These are phyloP conservation scores for Cantharis flavilabris DNA, from an alignment of 2,888 invertebrate species.

Conservation along the genomic window DNA sequence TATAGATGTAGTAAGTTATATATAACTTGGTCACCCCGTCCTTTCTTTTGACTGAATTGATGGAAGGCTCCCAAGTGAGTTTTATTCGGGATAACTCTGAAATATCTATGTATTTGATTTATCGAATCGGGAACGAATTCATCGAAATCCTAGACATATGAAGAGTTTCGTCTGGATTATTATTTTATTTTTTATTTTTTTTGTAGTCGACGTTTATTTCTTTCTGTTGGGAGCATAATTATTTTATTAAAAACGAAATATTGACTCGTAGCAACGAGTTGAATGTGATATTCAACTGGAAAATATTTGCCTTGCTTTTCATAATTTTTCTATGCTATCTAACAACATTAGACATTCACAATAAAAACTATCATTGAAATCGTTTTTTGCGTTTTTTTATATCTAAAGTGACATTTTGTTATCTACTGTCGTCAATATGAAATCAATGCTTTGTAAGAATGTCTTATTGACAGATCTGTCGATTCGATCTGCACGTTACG, in stretches of 20 bases:
- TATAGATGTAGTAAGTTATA: background rate
- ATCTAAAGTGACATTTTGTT: constrained; percentile 1
- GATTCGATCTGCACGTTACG: background rate
- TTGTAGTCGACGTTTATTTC: background rate
- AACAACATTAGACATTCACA: background rate
- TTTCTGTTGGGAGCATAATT: background rate
- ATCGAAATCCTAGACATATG: background rate
- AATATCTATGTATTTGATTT: background rate
- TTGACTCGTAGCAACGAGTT: too few species aligned
- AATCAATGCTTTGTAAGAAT: constrained; percentile 1
- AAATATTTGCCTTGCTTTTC: background rate
- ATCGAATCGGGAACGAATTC: background rate
- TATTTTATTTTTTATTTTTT: background rate
- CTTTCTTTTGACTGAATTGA: background rate
- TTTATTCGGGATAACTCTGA: background rate
- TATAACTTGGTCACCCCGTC: background rate
- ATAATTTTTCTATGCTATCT: background rate
- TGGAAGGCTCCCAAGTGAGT: background rate
- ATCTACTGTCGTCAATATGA: constrained; percentile 2
- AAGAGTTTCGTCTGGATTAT: background rate
- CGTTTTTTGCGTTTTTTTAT: background rate
- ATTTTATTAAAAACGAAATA: background rate
- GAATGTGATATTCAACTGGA: background rate
- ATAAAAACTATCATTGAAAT: background rate
- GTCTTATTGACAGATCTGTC: constrained; percentile 2